Conservation (phyloP, 92 coral and sea anemone species). For the Paramuricea clavata region DNA sequence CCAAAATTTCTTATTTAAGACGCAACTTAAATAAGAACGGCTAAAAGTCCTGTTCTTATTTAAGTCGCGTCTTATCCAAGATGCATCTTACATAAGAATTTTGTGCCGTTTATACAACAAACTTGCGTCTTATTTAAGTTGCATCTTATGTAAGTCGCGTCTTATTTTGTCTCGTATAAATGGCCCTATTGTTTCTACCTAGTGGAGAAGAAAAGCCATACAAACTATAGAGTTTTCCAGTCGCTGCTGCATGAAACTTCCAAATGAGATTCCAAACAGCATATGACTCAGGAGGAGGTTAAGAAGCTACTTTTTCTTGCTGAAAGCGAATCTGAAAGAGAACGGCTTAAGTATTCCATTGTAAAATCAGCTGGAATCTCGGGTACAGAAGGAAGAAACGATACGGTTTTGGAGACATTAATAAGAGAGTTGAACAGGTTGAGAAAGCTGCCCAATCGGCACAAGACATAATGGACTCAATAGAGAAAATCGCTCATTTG, state of each 20-base stretch:
- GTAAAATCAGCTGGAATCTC: conserved; percentile 48
- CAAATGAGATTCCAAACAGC: conserved; percentile 20
- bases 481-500: conserved; percentile 55
- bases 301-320: conserved; percentile 54
- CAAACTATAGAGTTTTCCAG: conserved; percentile 24
- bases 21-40: too few relatives aligned
- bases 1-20: too few relatives aligned
- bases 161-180: too few relatives aligned
- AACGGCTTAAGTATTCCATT: conserved; percentile 39
- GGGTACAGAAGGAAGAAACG: conserved; percentile 11
- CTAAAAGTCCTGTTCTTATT: too few relatives aligned
- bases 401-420: conserved; percentile 51
- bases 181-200: conserved; percentile 33
- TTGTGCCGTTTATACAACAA: too few relatives aligned
- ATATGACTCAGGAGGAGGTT: conserved; percentile 41
- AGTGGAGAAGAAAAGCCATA: conserved; percentile 44
- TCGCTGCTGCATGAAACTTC: background rate
- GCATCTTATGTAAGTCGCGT: too few relatives aligned
- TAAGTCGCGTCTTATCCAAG: too few relatives aligned
- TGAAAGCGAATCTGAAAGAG: conserved; percentile 57
- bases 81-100: too few relatives aligned
- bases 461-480: conserved; percentile 60
- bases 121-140: too few relatives aligned
- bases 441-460: conserved; percentile 51
- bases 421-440: conserved; percentile 36